Evolutionary conservation across 1,140 invertebrate genomes (phyloP).

Genomic region (Polypedilum vanderplanki): DNA sequence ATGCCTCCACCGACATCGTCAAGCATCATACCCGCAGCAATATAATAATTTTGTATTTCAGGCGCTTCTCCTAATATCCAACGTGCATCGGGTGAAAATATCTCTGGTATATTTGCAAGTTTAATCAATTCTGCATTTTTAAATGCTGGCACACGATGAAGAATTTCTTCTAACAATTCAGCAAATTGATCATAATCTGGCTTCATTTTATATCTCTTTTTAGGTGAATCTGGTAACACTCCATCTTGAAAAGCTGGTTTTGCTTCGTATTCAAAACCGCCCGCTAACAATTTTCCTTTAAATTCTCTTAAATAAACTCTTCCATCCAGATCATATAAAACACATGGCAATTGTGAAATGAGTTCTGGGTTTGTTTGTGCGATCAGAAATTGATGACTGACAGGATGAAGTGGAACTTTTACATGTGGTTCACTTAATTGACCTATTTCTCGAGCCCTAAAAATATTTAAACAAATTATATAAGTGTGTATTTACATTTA

Average conservation of each 20-base stretch:
- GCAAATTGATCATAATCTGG: conserved; percentile 97
- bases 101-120: conserved; percentile 82
- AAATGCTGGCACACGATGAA: conserved; percentile 75
- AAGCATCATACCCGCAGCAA: conserved; percentile 94
- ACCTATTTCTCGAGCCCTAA: conserved; percentile 58
- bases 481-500: no score
- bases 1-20: conserved; percentile 90
- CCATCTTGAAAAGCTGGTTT: conserved; percentile 87
- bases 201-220: conserved; percentile 34
- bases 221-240: conserved; percentile 45
- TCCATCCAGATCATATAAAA: conserved; percentile 85
- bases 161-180: conserved; percentile 73
- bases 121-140: conserved; percentile 63
- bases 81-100: conserved; percentile 88
- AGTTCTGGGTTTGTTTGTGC: conserved; percentile 65
- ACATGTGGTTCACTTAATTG: conserved; percentile 75
- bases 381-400: conserved; percentile 81
- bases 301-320: conserved; percentile 79
- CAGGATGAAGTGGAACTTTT: conserved; percentile 85
- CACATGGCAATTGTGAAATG: conserved; percentile 68
- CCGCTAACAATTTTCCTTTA: conserved; percentile 68
- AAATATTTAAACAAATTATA: conserved; percentile 43
- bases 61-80: conserved; percentile 89
- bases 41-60: conserved; percentile 90
- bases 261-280: conserved; percentile 78